Percentiles rank a stretch among this genome's conserved stretches.
phyloP scores from a whole-genome alignment of 2,888 invertebrate species.

The Pseudococcus viburni region DNA sequence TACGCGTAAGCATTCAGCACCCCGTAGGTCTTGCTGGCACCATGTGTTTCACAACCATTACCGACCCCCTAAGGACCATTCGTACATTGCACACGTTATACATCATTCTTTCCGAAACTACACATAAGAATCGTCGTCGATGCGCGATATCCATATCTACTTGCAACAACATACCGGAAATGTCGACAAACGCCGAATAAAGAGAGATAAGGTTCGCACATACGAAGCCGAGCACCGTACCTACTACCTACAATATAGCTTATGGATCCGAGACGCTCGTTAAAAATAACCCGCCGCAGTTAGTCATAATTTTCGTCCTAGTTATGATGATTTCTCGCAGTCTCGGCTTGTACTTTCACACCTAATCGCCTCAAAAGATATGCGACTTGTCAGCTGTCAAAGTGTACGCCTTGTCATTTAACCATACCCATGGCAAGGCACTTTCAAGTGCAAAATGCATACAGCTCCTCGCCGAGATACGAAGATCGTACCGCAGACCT shows the following conservation, averaged over 20 bases:
- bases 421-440: background rate
- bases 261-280: slow-evolving; percentile 6
- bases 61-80: slow-evolving; percentile 60
- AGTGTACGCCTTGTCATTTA: background rate
- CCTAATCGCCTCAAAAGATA: slow-evolving; percentile 50
- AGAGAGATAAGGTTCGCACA: slow-evolving; percentile 30
- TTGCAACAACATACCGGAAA: slow-evolving; percentile 46
- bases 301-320: slow-evolving; percentile 56
- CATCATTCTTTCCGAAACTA: slow-evolving; percentile 40
- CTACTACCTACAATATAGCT: background rate
- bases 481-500: background rate
- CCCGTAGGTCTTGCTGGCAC: slow-evolving; percentile 63
- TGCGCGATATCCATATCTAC: slow-evolving; percentile 28
- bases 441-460: slow-evolving; percentile 9
- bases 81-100: slow-evolving; percentile 57
- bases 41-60: slow-evolving; percentile 62
- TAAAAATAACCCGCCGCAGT: slow-evolving; percentile 51
- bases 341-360: slow-evolving; percentile 14
- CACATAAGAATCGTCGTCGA: background rate
- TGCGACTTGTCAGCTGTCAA: slow-evolving; percentile 51
- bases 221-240: background rate
- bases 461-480: too few species aligned
- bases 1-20: slow-evolving; percentile 59
- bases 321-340: slow-evolving; percentile 50
- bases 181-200: background rate